Evolutionary conservation across 2,888 invertebrate genomes (phyloP).

Genomic region (Hydrotaea diabolus): DNA sequence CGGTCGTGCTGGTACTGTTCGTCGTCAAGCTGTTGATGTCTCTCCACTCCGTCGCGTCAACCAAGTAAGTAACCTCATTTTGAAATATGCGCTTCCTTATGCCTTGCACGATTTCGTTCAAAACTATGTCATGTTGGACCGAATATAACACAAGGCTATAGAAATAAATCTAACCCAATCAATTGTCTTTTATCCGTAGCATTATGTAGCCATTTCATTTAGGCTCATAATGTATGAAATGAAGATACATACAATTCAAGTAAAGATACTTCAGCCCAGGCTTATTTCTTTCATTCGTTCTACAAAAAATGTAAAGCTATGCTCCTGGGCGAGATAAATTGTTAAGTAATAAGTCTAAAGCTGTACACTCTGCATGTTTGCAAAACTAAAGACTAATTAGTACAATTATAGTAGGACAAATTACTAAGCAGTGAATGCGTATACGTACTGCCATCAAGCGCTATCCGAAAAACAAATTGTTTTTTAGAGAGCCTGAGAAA

Average conservation of each 20-base stretch:
- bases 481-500: too few relatives aligned
- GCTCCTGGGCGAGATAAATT: background rate
- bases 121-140: slow-evolving; percentile 47
- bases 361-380: too few relatives aligned
- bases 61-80: slow-evolving; percentile 82
- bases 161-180: slow-evolving; percentile 56
- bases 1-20: slow-evolving; percentile 99
- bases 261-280: too few relatives aligned
- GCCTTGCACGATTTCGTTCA: slow-evolving; percentile 69
- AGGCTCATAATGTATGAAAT: slow-evolving; percentile 72
- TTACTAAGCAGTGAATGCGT: too few relatives aligned
- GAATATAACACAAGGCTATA: slow-evolving; percentile 72
- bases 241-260: slow-evolving; percentile 72
- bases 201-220: slow-evolving; percentile 67
- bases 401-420: too few relatives aligned
- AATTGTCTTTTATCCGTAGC: slow-evolving; percentile 76
- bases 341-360: slow-evolving; percentile 24
- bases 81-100: background rate
- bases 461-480: too few relatives aligned
- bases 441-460: too few relatives aligned
- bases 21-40: slow-evolving; percentile 99
- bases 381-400: too few relatives aligned
- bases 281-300: background rate
- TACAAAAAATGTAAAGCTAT: slow-evolving; percentile 67
- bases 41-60: slow-evolving; percentile 99